A percentile compares a stretch with the other conserved stretches of the same genome.
Conservation (phyloP, 2,888 invertebrate species). For the Rotaria socialis region DNA sequence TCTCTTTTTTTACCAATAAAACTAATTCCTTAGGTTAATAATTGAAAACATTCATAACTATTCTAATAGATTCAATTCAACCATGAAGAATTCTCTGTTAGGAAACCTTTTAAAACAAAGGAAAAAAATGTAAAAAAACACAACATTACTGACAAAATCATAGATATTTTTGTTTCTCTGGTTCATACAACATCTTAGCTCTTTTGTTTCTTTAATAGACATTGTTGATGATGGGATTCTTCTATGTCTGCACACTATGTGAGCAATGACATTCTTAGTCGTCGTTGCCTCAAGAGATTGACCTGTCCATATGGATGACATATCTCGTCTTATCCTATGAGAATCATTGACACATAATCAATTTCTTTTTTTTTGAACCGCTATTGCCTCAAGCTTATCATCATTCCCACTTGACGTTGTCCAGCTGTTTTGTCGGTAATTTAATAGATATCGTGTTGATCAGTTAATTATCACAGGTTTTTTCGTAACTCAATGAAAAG, state of each 20-base stretch:
- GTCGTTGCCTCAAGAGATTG: conserved; percentile 4
- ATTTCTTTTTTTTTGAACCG: conserved; percentile 4
- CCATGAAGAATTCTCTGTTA: background rate
- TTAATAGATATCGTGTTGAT: background rate
- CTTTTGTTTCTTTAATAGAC: background rate
- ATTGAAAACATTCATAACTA: background rate
- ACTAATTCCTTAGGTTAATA: background rate
- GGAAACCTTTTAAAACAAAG: no score
- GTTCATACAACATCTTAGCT: background rate
- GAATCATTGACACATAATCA: conserved; percentile 14
- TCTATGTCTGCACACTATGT: background rate
- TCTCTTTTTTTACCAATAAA: background rate
- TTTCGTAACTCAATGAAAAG: background rate
- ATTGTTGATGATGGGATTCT: background rate
- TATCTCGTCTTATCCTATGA: background rate
- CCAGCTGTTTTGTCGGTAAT: background rate
- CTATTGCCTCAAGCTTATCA: background rate
- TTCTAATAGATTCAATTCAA: background rate
- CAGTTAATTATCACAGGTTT: background rate
- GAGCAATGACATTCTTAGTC: background rate
- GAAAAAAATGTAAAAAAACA: background rate
- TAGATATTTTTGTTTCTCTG: background rate
- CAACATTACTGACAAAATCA: background rate
- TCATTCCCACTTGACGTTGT: background rate
- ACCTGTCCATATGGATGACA: conserved; percentile 7